Evolutionary conservation across 2,797 vertebrate genomes (phyloP).

Genomic region (Eulemur albifrons): DNA sequence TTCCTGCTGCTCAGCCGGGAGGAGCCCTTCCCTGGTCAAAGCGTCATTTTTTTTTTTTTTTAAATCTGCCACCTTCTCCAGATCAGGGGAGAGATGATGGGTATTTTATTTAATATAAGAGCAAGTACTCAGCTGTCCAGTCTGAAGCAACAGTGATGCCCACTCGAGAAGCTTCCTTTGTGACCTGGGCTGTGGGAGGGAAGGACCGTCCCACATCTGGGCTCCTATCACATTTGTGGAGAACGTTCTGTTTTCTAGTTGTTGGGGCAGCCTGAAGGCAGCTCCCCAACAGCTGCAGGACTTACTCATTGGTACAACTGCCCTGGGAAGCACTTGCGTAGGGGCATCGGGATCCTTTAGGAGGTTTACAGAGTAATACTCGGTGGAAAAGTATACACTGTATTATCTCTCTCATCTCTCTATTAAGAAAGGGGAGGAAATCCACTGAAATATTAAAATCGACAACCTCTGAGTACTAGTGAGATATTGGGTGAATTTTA

Average conservation of each 20-base stretch:
- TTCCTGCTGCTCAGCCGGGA: neutral
- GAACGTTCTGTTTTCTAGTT: neutral
- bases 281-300: neutral
- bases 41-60: neutral
- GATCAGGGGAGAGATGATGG: neutral
- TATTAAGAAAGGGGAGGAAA: neutral
- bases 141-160: neutral
- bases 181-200: neutral
- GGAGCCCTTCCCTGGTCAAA: neutral
- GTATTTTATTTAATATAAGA: neutral
- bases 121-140: neutral
- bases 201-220: neutral
- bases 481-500: neutral
- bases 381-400: neutral
- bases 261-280: neutral
- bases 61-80: slow-evolving; percentile 19
- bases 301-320: neutral
- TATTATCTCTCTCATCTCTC: neutral
- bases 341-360: neutral
- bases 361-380: neutral
- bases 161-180: neutral
- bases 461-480: neutral
- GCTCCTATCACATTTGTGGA: neutral
- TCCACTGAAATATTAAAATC: neutral
- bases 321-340: neutral